A percentile compares a stretch with the other conserved stretches of the same genome.
phyloP scores from a whole-genome alignment of 2,888 invertebrate genomes.

The Agrotis puta region DNA sequence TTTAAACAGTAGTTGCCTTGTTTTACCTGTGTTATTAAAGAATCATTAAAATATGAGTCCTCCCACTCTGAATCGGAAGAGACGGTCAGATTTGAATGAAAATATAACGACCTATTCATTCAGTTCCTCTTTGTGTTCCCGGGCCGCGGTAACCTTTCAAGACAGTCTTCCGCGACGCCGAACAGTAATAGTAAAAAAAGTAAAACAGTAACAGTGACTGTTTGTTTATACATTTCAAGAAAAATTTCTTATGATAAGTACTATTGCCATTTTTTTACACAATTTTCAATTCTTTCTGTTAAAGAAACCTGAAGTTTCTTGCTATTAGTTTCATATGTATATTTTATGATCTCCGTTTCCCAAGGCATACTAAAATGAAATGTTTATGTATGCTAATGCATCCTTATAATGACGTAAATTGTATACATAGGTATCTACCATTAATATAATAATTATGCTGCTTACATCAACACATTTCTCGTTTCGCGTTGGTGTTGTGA shows the following conservation, averaged over 20 bases:
- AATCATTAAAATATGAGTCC: too few relatives aligned
- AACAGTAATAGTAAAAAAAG: too few relatives aligned
- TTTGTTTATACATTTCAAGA: too few relatives aligned
- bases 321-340: not conserved
- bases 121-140: too few relatives aligned
- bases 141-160: too few relatives aligned
- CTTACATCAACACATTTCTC: slow-evolving; percentile 7
- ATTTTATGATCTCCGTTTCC: not conserved
- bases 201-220: too few relatives aligned
- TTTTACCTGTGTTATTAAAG: not conserved
- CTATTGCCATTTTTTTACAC: too few relatives aligned
- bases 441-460: slow-evolving; percentile 2
- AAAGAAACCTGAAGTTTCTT: not conserved
- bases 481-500: slow-evolving; percentile 14
- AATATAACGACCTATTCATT: too few relatives aligned
- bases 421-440: not conserved
- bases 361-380: not conserved
- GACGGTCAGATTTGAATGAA: too few relatives aligned
- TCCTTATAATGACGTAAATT: not conserved
- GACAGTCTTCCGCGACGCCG: too few relatives aligned
- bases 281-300: not conserved
- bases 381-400: slow-evolving; percentile 2
- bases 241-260: too few relatives aligned
- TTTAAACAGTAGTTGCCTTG: slow-evolving; percentile 2
- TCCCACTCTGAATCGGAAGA: too few relatives aligned